Base-by-base conservation (phyloP, 2,113 vertebrate genomes). In the Bostrychus sinensis region DNA sequence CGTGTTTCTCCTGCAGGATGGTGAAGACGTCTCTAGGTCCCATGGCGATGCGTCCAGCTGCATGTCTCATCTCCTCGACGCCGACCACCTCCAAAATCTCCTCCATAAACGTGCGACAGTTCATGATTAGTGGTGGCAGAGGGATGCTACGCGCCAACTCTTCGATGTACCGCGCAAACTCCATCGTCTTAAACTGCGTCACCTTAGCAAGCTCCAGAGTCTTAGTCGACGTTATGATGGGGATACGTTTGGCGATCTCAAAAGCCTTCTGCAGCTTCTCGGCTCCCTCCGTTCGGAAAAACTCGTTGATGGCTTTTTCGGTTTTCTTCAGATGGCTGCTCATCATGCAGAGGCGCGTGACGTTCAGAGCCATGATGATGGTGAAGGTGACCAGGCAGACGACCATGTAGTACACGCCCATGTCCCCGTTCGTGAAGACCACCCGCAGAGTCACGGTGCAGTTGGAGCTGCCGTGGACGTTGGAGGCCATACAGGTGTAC, bases 281-380 rank as follows among this genome's bases (percentile, higher is more conserved):
- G 0, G 97, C 96, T 1, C 97, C 97, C 87, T 99, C 97, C 0
- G 96, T 99, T 88, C 97, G 91, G 88, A 99, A 99, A 89, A 99
- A 99, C 16, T 99, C 97, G 1, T 99, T 98, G 84, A 99, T 99
- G 68, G 95, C 97, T 80, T 99, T 96, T 91, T 99, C 97, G 0
- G 97, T 99, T 91, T 99, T 99, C 93, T 98, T 98, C 71, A 98
- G 87, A 85, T 99, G 97, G 86, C 97, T 98, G 93, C 95, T 98
- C 97, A 99, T 99, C 97, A 99, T 99, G 87, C 97, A 99, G 23
- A 99, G 92, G 36, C 97, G 94, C 0, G 97, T 98, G 46, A 99
- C 84, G 43, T 99, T 99, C 65, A 99, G 88, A 48, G 92, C 89
- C 95, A 99, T 95, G 89, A 98, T 97, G 63, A 98, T 91, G 67